Evolutionary conservation across 64 coral and sea anemone genomes (phyloP).

Genomic region (Orbicella faveolata): DNA sequence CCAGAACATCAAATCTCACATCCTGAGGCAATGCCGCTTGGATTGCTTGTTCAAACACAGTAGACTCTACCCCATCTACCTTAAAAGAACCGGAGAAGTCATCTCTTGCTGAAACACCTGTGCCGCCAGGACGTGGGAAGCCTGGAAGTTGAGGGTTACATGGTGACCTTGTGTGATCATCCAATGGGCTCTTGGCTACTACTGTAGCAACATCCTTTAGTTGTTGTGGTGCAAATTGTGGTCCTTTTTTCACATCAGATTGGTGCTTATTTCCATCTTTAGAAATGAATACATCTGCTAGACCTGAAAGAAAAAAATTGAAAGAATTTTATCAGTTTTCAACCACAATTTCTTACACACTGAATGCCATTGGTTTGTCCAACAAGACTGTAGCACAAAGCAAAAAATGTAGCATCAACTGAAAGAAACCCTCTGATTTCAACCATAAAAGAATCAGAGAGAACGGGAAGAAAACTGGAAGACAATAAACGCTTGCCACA

Average conservation of each 20-base stretch:
- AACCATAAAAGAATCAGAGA: no score
- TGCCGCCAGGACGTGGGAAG: neutral
- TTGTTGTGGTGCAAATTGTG: neutral
- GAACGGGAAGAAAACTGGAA: no score
- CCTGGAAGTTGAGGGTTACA: neutral
- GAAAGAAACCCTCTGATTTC: no score
- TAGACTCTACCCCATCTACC: neutral
- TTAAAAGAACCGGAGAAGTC: neutral
- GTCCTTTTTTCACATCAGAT: neutral
- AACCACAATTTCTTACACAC: neutral
- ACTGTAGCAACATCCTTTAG: neutral
- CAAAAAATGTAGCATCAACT: no score
- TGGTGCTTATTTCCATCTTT: constrained; percentile 30
- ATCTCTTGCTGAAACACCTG: neutral
- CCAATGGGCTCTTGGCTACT: neutral
- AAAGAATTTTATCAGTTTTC: neutral
- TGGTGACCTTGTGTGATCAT: neutral
- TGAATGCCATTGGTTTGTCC: no score
- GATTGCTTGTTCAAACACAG: constrained; percentile 31
- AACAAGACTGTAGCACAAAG: no score
- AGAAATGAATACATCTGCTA: constrained; percentile 51
- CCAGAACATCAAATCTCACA: neutral
- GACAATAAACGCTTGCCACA: no score
- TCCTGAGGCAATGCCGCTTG: constrained; percentile 5
- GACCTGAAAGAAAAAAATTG: constrained; percentile 25